A percentile compares a stretch with the other conserved stretches of the same genome.
phyloP scores from a whole-genome alignment of 1,140 invertebrate genomes.

The Temnothorax longispinosus region DNA sequence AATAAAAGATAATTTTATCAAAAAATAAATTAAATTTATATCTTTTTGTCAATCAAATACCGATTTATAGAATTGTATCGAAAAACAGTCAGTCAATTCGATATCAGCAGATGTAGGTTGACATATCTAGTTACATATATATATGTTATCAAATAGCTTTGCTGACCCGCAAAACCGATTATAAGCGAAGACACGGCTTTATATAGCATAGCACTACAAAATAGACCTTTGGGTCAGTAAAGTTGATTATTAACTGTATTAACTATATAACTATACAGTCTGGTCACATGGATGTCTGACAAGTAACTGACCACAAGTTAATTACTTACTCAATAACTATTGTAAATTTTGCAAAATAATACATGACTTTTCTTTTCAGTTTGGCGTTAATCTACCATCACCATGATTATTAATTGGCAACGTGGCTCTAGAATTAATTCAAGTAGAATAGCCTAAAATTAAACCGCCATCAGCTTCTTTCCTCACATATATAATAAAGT shows the following conservation, averaged over 20 bases:
- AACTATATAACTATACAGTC: not conserved
- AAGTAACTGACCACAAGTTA: too few relatives aligned
- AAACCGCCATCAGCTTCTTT: not conserved
- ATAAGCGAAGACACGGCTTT: constrained; percentile 2
- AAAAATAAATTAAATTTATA: not conserved
- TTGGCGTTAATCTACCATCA: too few relatives aligned
- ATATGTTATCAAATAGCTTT: not conserved
- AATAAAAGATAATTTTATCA: not conserved
- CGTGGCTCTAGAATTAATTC: not conserved
- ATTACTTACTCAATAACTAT: too few relatives aligned
- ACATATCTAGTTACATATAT: not conserved
- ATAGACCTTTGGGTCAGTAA: not conserved
- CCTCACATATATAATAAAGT: not conserved
- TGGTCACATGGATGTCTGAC: too few relatives aligned
- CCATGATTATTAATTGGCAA: not conserved
- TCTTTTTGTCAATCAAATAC: not conserved
- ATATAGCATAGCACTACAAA: not conserved
- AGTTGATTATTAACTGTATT: constrained; percentile 9
- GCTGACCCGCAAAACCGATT: not conserved
- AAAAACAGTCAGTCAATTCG: not conserved
- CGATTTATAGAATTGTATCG: not conserved
- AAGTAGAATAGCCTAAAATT: constrained; percentile 33
- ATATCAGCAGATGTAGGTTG: not conserved
- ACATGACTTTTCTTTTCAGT: too few relatives aligned
- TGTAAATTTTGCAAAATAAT: too few relatives aligned